Base-by-base conservation (phyloP, 2,797 vertebrate genomes). In the Acanthurus tractus region DNA sequence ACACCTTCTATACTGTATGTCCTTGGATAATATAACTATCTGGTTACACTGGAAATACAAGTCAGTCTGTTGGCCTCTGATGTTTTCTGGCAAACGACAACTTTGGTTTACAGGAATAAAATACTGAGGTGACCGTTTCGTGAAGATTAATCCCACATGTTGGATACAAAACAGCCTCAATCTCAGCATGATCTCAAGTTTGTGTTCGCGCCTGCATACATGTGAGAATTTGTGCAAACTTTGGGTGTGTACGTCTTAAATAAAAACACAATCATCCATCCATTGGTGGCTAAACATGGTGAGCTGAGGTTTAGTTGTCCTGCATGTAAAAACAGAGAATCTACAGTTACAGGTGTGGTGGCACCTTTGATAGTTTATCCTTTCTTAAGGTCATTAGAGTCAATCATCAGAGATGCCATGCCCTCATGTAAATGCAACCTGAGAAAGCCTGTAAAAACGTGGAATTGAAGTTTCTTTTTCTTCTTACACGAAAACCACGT, bases 241-340 rank as follows among this genome's bases (percentile, higher is more conserved):
- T 34, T 64, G 59, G 63, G 78, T 69, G 78, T 80, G 76, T 82
- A 12, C 18, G 1, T 10, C 58, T 50, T 58, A 14, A 49, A 50
- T 55, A 45, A 71, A 40, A 64, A 59, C 42, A 50, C 63, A 54
- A 25, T 59, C 20, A 22, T 50, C 23, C 2, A 0, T 50, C 23
- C 2, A 0, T 45, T 55, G 62, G 29, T 0, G 48, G 55, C 56
- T 64, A 23, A 75, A 56, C 5, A 7, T 61, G 73, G 8, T 29
- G 42, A 69, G 38, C 45, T 13, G 2, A 23, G 45, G n/a, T 29
- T 8, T 56, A 67, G 49, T 23, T 64, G 48, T 15, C 4, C 13
- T 54, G 44, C 22, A 4, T 45, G 66, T 45, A 38, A 62, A 67
- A 49, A 63, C 59, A 50, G 22, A 20, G 6, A 53, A 62, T 48